Percentiles rank a stretch among this genome's conserved stretches.
These are phyloP conservation scores for Cuculus canorus DNA, from an alignment of 2,797 vertebrate species.

Conservation along the genomic window DNA sequence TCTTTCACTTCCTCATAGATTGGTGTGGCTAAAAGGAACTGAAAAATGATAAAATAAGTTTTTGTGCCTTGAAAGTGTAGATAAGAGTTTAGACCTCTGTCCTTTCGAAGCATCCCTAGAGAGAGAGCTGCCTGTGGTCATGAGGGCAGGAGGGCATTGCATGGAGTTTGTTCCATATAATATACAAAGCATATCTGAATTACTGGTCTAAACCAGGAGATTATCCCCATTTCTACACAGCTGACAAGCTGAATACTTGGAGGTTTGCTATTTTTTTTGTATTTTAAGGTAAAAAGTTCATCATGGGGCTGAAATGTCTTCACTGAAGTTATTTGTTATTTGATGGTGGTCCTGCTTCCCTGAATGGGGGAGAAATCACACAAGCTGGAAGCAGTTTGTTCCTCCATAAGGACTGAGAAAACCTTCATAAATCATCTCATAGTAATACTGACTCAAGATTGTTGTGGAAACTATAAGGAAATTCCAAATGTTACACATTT, in stretches of 20 bases:
- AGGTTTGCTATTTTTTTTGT: not conserved
- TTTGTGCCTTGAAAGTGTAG: slow-evolving; percentile 7
- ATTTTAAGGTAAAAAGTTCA: not conserved
- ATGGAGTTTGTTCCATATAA: not conserved
- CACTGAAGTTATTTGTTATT: not conserved
- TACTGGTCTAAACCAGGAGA: not conserved
- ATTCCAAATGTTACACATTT: not conserved
- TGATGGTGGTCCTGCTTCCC: not conserved
- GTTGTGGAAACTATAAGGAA: not conserved
- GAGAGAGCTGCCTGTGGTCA: not conserved
- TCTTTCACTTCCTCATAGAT: slow-evolving; percentile 1
- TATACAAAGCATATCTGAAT: not conserved
- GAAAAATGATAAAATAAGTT: slow-evolving; percentile 1
- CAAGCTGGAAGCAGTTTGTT: not conserved
- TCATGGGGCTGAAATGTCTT: not conserved
- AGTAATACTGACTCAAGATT: not conserved
- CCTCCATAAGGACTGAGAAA: not conserved
- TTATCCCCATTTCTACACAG: not conserved
- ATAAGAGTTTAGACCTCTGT: not conserved
- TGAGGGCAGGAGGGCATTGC: not conserved
- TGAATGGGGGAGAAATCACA: not conserved
- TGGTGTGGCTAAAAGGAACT: not conserved
- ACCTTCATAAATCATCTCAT: not conserved
- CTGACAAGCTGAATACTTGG: not conserved
- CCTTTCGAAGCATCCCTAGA: not conserved